Conservation (phyloP, 1,140 invertebrate genomes). For the Achroia grisella region DNA sequence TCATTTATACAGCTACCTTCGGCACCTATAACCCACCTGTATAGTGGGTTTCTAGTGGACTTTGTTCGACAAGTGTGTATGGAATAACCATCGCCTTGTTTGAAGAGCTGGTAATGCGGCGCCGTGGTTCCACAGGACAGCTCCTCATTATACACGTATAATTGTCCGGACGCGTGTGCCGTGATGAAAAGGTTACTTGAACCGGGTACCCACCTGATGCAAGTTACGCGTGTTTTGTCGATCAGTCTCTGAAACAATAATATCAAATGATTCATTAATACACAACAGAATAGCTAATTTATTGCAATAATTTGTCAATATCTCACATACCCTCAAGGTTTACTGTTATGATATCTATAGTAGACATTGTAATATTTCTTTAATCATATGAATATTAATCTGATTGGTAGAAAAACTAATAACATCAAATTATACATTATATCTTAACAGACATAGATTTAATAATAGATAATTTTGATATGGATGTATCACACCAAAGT, state of each 20-base stretch:
- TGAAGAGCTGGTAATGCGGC: conserved; percentile 95
- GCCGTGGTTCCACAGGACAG: conserved; percentile 87
- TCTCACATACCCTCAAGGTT: too few species aligned
- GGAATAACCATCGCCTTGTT: conserved; percentile 94
- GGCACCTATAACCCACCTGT: conserved; percentile 88
- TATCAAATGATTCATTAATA: too few species aligned
- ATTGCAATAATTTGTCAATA: too few species aligned
- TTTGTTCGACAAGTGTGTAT: conserved; percentile 98
- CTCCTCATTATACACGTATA: conserved; percentile 99
- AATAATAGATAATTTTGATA: too few species aligned
- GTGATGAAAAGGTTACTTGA: conserved; percentile 95
- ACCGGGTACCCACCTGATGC: conserved; percentile 97
- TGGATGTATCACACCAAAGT: too few species aligned
- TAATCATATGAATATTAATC: too few species aligned
- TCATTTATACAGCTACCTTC: conserved; percentile 94
- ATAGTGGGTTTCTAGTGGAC: conserved; percentile 95
- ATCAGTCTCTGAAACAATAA: conserved; percentile 87
- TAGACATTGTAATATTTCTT: too few species aligned
- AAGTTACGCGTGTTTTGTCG: conserved; percentile 99
- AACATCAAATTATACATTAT: too few species aligned
- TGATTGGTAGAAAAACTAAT: too few species aligned
- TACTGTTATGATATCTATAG: too few species aligned
- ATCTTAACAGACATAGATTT: too few species aligned
- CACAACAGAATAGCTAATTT: neutral
- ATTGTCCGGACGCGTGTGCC: conserved; percentile 95